A percentile compares a stretch with the other conserved stretches of the same genome.
Evolutionary conservation across 30 jellyfish, hydroid and myxozoan genomes (phyloP).

Genomic region (Chrysaora quinquecirrha): DNA sequence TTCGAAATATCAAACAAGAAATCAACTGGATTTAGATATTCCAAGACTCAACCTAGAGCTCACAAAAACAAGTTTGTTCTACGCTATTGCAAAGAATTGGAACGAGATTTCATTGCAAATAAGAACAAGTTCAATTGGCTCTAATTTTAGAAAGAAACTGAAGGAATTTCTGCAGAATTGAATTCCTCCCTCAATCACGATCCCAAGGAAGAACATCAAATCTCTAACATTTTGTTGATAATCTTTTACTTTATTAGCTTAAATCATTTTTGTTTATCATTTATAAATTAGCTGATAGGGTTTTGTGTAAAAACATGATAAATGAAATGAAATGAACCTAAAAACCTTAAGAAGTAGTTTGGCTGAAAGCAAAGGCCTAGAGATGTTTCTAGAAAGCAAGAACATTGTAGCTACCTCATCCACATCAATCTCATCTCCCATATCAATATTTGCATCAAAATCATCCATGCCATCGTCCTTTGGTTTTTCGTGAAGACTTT

Average conservation of each 20-base stretch:
- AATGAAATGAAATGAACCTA: not conserved
- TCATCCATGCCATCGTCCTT: constrained; percentile 2
- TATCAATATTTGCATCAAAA: constrained; percentile 26
- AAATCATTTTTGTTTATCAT: not conserved
- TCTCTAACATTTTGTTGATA: not conserved
- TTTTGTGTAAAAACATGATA: not conserved
- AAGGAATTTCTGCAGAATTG: not conserved
- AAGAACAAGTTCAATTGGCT: not conserved
- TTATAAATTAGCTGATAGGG: not conserved
- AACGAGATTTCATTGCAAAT: not conserved
- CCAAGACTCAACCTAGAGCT: not conserved
- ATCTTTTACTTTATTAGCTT: not conserved
- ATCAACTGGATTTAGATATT: not conserved
- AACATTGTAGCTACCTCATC: constrained; percentile 24
- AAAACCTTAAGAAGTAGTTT: no score
- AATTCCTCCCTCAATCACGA: not conserved
- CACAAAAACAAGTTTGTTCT: not conserved
- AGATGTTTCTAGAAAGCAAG: not conserved
- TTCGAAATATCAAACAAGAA: not conserved
- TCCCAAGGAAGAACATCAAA: not conserved
- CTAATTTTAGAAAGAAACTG: not conserved
- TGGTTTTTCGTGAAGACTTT: not conserved
- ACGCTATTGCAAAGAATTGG: not conserved
- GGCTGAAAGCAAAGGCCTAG: no score
- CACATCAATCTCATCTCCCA: constrained; percentile 54